phyloP scores from a whole-genome alignment of 2,113 vertebrate species.

The Actenoides hombroni region DNA sequence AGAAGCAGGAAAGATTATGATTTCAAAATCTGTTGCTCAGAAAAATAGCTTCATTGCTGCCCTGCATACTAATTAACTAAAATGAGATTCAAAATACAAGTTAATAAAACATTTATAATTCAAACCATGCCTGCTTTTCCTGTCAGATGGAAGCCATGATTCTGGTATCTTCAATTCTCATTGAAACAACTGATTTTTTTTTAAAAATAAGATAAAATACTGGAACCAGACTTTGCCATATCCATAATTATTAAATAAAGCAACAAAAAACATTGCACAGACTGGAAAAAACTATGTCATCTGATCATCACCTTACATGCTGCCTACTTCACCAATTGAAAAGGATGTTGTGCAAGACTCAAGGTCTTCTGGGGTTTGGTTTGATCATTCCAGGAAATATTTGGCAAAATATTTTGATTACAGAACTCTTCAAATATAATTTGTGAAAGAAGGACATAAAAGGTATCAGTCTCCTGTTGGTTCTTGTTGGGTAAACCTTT shows the following conservation, averaged over 20 bases:
- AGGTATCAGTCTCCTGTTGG: background rate
- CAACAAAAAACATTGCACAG: background rate
- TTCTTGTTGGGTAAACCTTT: background rate
- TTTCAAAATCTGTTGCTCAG: background rate
- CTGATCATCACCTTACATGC: background rate
- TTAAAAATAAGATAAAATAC: background rate
- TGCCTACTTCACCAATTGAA: accelerated
- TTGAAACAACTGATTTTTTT: background rate
- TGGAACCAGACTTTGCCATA: background rate
- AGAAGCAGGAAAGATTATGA: background rate
- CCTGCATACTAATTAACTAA: background rate
- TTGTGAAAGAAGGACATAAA: background rate
- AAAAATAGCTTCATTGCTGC: background rate
- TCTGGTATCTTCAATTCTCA: background rate
- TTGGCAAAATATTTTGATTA: constrained; percentile 8
- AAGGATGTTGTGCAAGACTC: background rate
- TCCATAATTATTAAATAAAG: background rate
- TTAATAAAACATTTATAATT: background rate
- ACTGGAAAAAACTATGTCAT: background rate
- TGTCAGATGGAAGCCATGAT: background rate
- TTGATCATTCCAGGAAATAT: constrained; percentile 27
- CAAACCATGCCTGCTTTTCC: background rate
- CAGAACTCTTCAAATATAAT: constrained; percentile 4
- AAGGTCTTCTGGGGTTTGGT: background rate
- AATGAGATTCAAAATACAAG: background rate